A percentile compares a stretch with the other conserved stretches of the same genome.
phyloP scores from a whole-genome alignment of 2,888 invertebrate species.

The Belgica antarctica region DNA sequence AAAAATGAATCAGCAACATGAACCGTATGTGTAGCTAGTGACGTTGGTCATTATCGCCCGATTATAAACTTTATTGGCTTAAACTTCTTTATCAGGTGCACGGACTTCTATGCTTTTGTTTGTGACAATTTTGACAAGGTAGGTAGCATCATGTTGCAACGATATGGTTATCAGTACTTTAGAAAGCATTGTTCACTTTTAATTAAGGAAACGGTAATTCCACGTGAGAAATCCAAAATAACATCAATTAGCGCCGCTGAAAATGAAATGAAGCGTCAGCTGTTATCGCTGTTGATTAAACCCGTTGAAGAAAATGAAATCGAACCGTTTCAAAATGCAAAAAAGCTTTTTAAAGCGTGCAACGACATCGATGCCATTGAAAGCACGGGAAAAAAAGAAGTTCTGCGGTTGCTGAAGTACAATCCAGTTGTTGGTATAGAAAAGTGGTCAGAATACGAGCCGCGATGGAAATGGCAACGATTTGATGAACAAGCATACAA shows the following conservation, averaged over 20 bases:
- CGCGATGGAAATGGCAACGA: conserved; percentile 74
- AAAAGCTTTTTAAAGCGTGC: conserved; percentile 80
- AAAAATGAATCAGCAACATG: too few relatives aligned
- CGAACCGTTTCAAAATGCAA: conserved; percentile 72
- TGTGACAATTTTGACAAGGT: conserved; percentile 70
- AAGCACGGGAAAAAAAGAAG: conserved; percentile 52
- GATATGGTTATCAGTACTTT: background rate
- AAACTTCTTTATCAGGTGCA: conserved; percentile 58
- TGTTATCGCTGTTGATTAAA: conserved; percentile 68
- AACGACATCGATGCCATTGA: conserved; percentile 66
- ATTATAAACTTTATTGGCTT: too few relatives aligned
- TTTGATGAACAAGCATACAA: conserved; percentile 68
- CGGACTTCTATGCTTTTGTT: conserved; percentile 78
- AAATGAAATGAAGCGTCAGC: conserved; percentile 71
- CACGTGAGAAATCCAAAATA: conserved; percentile 77
- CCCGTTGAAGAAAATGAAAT: conserved; percentile 63
- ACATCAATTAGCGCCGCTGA: conserved; percentile 74
- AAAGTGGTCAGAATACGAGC: conserved; percentile 63
- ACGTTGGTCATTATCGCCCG: too few relatives aligned
- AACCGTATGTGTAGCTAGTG: too few relatives aligned
- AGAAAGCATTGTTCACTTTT: background rate
- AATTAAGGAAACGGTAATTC: conserved; percentile 62
- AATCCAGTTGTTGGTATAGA: conserved; percentile 69
- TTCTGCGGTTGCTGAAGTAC: conserved; percentile 51
- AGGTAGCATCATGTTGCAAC: conserved; percentile 48